Evolutionary conservation across 1,140 invertebrate genomes (phyloP).

Genomic region (Musca domestica): DNA sequence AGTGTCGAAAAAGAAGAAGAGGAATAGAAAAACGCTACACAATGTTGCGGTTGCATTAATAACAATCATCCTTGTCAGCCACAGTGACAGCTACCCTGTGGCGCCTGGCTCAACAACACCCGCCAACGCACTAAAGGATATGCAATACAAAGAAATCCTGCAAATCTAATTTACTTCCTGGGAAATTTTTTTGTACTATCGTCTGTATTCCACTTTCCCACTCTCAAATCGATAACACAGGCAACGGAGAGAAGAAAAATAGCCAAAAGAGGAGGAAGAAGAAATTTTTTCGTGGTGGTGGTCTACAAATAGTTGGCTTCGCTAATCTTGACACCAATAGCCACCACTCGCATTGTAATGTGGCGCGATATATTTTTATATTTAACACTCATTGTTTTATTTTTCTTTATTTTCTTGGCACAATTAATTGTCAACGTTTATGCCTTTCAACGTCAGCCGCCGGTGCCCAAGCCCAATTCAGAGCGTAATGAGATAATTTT

Average conservation of each 20-base stretch:
- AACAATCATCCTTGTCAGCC: too few relatives aligned
- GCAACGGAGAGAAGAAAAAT: neutral
- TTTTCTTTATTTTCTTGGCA: slow-evolving; percentile 54
- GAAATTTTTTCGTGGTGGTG: neutral
- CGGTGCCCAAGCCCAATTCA: slow-evolving; percentile 35
- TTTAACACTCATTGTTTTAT: slow-evolving; percentile 52
- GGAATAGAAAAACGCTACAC: too few relatives aligned
- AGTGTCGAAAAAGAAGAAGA: too few relatives aligned
- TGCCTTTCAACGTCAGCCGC: slow-evolving; percentile 49
- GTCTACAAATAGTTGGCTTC: neutral
- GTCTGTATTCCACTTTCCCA: neutral
- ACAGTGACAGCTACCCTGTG: too few relatives aligned
- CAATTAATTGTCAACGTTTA: slow-evolving; percentile 54
- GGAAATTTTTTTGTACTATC: too few relatives aligned
- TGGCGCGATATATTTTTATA: slow-evolving; percentile 53
- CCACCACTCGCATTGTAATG: slow-evolving; percentile 28
- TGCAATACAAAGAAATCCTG: too few relatives aligned
- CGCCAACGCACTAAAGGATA: neutral
- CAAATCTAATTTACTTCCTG: too few relatives aligned
- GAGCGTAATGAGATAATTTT: slow-evolving; percentile 52
- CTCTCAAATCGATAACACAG: neutral
- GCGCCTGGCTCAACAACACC: too few relatives aligned
- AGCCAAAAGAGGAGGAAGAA: neutral
- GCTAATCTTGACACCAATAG: neutral
- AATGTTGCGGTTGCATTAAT: too few relatives aligned